Evolutionary conservation across 2,888 invertebrate species (phyloP).

Genomic region (Caenorhabditis auriculariae): DNA sequence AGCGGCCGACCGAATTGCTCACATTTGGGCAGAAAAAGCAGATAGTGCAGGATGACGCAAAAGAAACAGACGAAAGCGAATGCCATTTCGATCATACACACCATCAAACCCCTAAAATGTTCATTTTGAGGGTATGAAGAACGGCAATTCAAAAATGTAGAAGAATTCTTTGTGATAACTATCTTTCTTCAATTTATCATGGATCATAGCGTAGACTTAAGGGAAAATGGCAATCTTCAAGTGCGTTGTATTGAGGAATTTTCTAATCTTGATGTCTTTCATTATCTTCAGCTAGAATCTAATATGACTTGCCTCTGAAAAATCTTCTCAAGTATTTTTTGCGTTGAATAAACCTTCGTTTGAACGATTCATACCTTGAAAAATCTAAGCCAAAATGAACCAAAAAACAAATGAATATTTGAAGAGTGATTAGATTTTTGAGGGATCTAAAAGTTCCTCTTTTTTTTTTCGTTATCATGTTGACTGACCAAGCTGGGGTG

Average conservation of each 20-base stretch:
- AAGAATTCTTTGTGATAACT: too few relatives aligned
- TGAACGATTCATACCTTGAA: background rate
- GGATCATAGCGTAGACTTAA: background rate
- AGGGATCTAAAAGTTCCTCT: background rate
- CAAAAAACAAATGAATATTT: slow-evolving; percentile 1
- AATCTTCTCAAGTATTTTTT: too few relatives aligned
- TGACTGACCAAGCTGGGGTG: slow-evolving; percentile 55
- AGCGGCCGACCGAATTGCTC: slow-evolving; percentile 47
- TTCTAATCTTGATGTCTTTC: too few relatives aligned
- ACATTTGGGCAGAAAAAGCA: slow-evolving; percentile 46
- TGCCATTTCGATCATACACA: slow-evolving; percentile 52
- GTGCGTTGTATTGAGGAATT: background rate
- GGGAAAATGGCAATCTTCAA: background rate
- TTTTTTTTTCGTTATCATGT: background rate
- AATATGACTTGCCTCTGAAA: too few relatives aligned
- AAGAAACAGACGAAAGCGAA: slow-evolving; percentile 55
- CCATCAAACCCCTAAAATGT: slow-evolving; percentile 55
- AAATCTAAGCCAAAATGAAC: background rate
- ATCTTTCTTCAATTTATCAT: background rate
- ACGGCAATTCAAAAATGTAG: too few relatives aligned
- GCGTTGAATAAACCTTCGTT: background rate
- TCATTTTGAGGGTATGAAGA: too few relatives aligned
- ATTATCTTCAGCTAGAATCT: too few relatives aligned
- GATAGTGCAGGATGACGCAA: slow-evolving; percentile 55
- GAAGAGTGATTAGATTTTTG: background rate